Percentiles rank a stretch among this genome's conserved stretches.
Evolutionary conservation across 1,140 invertebrate species (phyloP).

Genomic region (Atopsyche davidsoni): DNA sequence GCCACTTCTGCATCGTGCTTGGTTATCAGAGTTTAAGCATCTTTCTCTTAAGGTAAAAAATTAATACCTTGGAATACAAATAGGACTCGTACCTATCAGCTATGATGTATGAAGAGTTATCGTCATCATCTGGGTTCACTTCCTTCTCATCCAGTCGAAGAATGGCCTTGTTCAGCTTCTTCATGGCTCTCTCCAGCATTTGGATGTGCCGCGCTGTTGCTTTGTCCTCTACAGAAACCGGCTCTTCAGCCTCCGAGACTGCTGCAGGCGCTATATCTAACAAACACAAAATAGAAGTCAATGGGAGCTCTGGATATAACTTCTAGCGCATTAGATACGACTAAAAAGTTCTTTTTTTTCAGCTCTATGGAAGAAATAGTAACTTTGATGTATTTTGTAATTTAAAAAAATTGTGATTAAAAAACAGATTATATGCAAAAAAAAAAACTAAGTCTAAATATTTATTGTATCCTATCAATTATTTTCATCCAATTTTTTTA

Average conservation of each 20-base stretch:
- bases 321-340: no score
- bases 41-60: not conserved
- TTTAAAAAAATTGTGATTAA: conserved; percentile 4
- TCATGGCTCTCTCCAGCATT: conserved; percentile 18
- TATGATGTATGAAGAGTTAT: conserved; percentile 20
- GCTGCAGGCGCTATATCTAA: not conserved
- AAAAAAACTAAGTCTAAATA: no score
- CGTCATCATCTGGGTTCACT: conserved; percentile 19
- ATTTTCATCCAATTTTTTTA: not conserved
- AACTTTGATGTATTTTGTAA: not conserved
- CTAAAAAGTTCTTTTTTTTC: not conserved
- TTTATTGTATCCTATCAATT: no score
- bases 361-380: not conserved
- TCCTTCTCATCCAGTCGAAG: conserved; percentile 21
- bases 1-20: no score
- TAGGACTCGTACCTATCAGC: conserved; percentile 18
- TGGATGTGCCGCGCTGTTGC: conserved; percentile 4
- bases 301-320: no score
- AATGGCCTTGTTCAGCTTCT: conserved; percentile 20
- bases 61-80: not conserved
- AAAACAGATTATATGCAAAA: no score
- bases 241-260: not conserved
- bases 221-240: conserved; percentile 1
- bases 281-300: no score
- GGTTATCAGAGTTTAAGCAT: no score